A percentile compares a stretch with the other conserved stretches of the same genome.
These are phyloP conservation scores for Athene cunicularia DNA, from an alignment of 2,113 vertebrate species.

Conservation along the genomic window DNA sequence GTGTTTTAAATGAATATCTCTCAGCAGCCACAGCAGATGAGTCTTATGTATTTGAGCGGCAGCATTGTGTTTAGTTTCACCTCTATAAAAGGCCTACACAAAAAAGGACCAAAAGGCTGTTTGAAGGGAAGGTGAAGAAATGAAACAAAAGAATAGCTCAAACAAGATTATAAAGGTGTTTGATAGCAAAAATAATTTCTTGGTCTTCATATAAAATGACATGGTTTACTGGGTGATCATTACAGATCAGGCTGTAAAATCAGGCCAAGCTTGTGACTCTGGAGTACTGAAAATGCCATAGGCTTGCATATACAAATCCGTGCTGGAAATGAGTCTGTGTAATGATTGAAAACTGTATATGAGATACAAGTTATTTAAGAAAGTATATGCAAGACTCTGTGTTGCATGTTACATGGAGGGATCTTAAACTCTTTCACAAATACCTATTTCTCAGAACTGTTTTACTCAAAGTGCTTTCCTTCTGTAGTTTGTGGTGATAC, in stretches of 20 bases:
- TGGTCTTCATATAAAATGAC: neutral
- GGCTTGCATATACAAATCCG: accelerated
- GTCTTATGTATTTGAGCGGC: neutral
- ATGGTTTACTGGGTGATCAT: neutral
- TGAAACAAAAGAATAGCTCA: neutral
- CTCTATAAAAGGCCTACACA: neutral
- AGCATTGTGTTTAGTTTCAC: neutral
- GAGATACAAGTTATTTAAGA: neutral
- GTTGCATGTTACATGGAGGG: neutral
- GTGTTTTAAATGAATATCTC: neutral
- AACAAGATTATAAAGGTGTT: neutral
- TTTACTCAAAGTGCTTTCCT: neutral
- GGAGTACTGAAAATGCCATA: neutral
- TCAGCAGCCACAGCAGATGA: neutral
- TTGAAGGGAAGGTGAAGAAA: neutral
- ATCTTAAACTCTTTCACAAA: neutral
- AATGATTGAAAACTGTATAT: neutral
- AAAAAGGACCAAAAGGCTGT: neutral
- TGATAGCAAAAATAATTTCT: neutral
- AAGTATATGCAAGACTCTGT: accelerated
- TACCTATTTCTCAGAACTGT: neutral
- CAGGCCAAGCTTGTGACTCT: neutral
- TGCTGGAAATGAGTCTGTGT: neutral
- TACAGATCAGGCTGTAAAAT: neutral
- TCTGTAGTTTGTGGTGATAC: neutral